Base-by-base conservation (phyloP, 2,888 invertebrate genomes). In the Erebia aethiops region DNA sequence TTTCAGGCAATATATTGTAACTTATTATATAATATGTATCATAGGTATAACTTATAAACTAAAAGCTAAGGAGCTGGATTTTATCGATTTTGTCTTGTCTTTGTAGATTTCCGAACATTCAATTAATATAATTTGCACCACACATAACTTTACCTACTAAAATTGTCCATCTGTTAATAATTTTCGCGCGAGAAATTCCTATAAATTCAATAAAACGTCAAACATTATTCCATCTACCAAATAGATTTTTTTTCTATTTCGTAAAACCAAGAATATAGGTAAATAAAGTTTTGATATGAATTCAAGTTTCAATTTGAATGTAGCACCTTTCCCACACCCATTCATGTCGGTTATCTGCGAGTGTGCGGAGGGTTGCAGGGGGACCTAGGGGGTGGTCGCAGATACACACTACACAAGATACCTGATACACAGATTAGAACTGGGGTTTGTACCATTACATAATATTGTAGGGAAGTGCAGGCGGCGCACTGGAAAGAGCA, bases 291-390 rank as follows among this genome's bases (percentile, higher is more conserved):
- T 16, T 18, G 43, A 43, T 61, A 61, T 61, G 41, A 60, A 61
- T 61, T 43, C 61, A 61, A 43, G 61, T 46, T 61, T 16, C 43
- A 43, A 61, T 61, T 61, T 46, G 43, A 61, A 61, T 61, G 16
- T 61, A 61, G 61, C 61, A 61, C 61, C 61, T 62, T 49, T 62
- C 62, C 62, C 62, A 43, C 61, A 62, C 21, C 46, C 62, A 49
- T 62, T 62, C 46, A 62, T 14, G 62, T 62, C 11, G 13, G 49
- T 46, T 62, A 46, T 62, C 49, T 49, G 3, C 56, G 0, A 2
- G 5, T 4, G 46, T 14, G 46, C 62, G 62, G 14, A 41, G 58
- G 35, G 58, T 9, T 35, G 57, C 16, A 21, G 14, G 46, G 49
- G 46, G 41, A 26, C 41, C 9, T 41, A 35, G 60, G 26, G 11